Percentiles rank a stretch among this genome's conserved stretches.
These are phyloP conservation scores for Sycobia sp. DNA, from an alignment of 1,140 invertebrate genomes.

Conservation along the genomic window DNA sequence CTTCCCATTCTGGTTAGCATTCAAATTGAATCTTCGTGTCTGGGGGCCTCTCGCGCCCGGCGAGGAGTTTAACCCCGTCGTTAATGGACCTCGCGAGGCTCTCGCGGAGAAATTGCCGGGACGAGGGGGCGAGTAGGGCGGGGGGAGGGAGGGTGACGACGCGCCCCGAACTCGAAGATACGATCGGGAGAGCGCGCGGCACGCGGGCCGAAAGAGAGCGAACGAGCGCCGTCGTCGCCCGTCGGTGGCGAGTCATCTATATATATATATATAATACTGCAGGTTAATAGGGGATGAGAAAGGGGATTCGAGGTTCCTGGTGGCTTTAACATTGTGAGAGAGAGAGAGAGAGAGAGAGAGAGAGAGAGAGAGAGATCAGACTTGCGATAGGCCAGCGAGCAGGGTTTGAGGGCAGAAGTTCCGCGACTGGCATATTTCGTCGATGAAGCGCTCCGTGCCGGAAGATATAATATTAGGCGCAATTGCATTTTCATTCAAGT, in stretches of 20 bases:
- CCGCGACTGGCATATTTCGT: slow-evolving; percentile 9
- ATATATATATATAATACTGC: too few relatives aligned
- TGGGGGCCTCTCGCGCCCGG: slow-evolving; percentile 10
- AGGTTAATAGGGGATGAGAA: too few relatives aligned
- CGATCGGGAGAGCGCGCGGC: background rate
- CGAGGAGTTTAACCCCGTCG: slow-evolving; percentile 45
- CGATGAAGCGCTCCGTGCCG: too few relatives aligned
- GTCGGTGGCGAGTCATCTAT: too few relatives aligned
- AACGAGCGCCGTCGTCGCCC: background rate
- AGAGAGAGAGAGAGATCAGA: background rate
- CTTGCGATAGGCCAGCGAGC: slow-evolving; percentile 1
- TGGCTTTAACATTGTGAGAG: too few relatives aligned
- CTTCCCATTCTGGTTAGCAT: slow-evolving; percentile 57
- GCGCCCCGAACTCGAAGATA: background rate
- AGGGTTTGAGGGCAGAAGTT: background rate
- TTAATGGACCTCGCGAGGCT: slow-evolving; percentile 54
- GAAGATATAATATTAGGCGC: too few relatives aligned
- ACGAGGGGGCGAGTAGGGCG: slow-evolving; percentile 34
- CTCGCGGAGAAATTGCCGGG: slow-evolving; percentile 46
- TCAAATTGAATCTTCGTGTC: slow-evolving; percentile 58
- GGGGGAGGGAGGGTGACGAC: background rate
- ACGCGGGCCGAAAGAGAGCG: background rate
- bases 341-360: too few relatives aligned
- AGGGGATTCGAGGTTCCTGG: too few relatives aligned
- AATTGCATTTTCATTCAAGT: too few relatives aligned